Percentiles rank a stretch among this genome's conserved stretches.
phyloP scores from a whole-genome alignment of 2,797 vertebrate genomes.

The Ptychobarbus kaznakovi region DNA sequence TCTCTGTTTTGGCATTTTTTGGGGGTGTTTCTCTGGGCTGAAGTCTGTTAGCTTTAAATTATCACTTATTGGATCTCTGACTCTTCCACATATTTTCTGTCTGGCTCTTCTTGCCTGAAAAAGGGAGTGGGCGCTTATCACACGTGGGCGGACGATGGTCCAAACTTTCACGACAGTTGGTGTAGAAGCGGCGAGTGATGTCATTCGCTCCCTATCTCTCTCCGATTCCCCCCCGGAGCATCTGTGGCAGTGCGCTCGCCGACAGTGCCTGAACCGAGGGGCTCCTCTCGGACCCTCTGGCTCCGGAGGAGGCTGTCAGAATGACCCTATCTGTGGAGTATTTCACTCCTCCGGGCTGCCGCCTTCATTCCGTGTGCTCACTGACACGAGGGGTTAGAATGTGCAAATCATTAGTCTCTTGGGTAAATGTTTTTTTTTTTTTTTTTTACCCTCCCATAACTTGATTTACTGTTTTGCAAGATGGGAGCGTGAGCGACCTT shows the following conservation, averaged over 20 bases:
- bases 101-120: slow-evolving; percentile 58
- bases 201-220: slow-evolving; percentile 77
- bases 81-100: slow-evolving; percentile 67
- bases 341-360: slow-evolving; percentile 67
- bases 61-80: slow-evolving; percentile 69
- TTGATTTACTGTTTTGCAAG: slow-evolving; percentile 59
- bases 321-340: slow-evolving; percentile 67
- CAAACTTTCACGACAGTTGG: slow-evolving; percentile 81
- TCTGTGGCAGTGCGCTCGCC: slow-evolving; percentile 66
- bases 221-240: slow-evolving; percentile 69
- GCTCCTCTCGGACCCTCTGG: slow-evolving; percentile 65
- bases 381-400: slow-evolving; percentile 59
- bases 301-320: slow-evolving; percentile 69
- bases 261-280: slow-evolving; percentile 62
- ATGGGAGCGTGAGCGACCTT: slow-evolving; percentile 45
- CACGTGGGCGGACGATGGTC: slow-evolving; percentile 67
- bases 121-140: slow-evolving; percentile 72
- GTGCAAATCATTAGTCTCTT: slow-evolving; percentile 62
- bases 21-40: slow-evolving; percentile 54
- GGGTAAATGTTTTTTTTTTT: slow-evolving; percentile 29
- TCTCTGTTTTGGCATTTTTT: slow-evolving; percentile 51
- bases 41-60: slow-evolving; percentile 69
- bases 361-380: slow-evolving; percentile 61
- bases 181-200: slow-evolving; percentile 75
- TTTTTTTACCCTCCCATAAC: slow-evolving; percentile 26